phyloP scores from a whole-genome alignment of 2,888 invertebrate species.

The Kuschelorhynchus macadamiae region DNA sequence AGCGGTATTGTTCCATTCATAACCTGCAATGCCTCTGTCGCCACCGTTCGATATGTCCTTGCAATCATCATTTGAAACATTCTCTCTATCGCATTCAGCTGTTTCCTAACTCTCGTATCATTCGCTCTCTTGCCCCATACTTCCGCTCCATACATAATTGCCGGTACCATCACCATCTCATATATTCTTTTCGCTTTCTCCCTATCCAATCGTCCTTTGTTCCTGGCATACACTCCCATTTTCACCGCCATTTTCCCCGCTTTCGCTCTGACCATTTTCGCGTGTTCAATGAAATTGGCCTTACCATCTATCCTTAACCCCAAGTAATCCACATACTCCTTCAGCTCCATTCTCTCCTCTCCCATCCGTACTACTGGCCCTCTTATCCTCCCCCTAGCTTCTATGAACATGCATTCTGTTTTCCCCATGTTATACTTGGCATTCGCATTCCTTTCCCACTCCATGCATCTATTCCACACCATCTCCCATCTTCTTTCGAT shows the following conservation, averaged over 20 bases:
- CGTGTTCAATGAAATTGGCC: slow-evolving; percentile 29
- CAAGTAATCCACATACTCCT: slow-evolving; percentile 32
- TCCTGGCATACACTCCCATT: background rate
- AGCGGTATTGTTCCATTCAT: slow-evolving; percentile 41
- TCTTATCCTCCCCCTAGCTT: slow-evolving; percentile 14
- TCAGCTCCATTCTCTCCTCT: slow-evolving; percentile 4
- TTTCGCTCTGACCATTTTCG: background rate
- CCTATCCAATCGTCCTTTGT: slow-evolving; percentile 8
- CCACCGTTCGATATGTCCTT: slow-evolving; percentile 46
- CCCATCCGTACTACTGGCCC: slow-evolving; percentile 34
- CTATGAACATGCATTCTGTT: slow-evolving; percentile 45
- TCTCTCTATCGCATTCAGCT: slow-evolving; percentile 41
- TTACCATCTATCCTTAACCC: slow-evolving; percentile 37
- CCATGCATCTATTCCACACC: slow-evolving; percentile 40
- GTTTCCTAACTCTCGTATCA: slow-evolving; percentile 31
- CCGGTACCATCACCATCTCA: slow-evolving; percentile 29
- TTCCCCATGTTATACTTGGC: slow-evolving; percentile 46
- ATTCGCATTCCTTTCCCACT: slow-evolving; percentile 31
- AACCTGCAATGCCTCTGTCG: slow-evolving; percentile 36
- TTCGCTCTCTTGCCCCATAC: slow-evolving; percentile 50
- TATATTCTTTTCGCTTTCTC: slow-evolving; percentile 3
- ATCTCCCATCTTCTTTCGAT: slow-evolving; percentile 45
- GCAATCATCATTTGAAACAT: slow-evolving; percentile 41
- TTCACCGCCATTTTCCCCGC: background rate
- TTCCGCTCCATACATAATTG: slow-evolving; percentile 45